Evolutionary conservation across 2,888 invertebrate species (phyloP).

Genomic region (Cosmopolites sordidus): DNA sequence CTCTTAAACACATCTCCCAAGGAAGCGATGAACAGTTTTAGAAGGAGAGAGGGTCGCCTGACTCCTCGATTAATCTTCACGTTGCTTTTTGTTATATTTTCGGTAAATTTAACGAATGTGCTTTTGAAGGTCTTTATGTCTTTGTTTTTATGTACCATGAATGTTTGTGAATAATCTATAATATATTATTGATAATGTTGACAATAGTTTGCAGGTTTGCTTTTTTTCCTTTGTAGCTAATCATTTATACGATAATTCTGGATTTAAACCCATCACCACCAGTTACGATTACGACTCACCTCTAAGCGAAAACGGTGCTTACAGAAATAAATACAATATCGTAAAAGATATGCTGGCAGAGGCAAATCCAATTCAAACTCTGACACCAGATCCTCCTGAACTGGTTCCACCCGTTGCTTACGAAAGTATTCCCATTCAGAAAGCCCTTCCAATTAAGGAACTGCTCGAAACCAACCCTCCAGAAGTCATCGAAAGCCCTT

Average conservation of each 20-base stretch:
- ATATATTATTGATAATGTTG: no score
- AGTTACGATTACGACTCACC: slow-evolving; percentile 84
- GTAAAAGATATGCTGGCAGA: slow-evolving; percentile 55
- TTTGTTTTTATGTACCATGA: no score
- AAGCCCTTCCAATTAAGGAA: slow-evolving; percentile 25
- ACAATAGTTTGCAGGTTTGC: no score
- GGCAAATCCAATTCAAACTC: slow-evolving; percentile 42
- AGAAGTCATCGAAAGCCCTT: slow-evolving; percentile 17
- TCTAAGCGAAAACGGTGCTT: slow-evolving; percentile 80
- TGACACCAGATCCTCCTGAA: slow-evolving; percentile 64
- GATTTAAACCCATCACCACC: slow-evolving; percentile 44
- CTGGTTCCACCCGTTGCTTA: slow-evolving; percentile 71
- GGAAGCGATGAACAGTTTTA: no score
- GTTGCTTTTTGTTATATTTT: no score
- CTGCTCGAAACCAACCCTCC: slow-evolving; percentile 26
- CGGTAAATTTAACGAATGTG: no score
- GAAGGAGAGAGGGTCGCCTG: no score
- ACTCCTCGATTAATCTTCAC: no score
- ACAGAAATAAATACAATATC: slow-evolving; percentile 64
- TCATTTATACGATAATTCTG: slow-evolving; percentile 27
- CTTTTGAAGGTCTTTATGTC: no score
- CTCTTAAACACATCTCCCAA: no score
- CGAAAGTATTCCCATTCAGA: slow-evolving; percentile 37
- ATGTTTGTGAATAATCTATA: no score
- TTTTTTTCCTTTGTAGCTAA: slow-evolving; percentile 8